These are phyloP conservation scores for Salvelinus alpinus DNA, from an alignment of 2,113 vertebrate genomes.

Conservation along the genomic window DNA sequence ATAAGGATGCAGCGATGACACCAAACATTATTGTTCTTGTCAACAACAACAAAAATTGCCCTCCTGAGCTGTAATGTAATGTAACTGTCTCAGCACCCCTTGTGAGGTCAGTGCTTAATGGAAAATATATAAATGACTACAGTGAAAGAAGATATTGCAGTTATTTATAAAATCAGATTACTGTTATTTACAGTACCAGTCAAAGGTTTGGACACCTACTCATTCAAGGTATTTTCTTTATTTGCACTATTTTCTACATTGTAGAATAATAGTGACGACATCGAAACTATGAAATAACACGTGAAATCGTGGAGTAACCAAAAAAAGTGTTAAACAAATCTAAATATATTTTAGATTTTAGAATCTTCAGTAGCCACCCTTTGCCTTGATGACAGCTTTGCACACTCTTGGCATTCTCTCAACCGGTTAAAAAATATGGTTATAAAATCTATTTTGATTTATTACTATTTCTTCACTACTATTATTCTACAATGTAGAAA, in stretches of 20 bases:
- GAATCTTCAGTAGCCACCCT: too few species aligned
- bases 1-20: conserved; percentile 36
- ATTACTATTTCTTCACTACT: too few species aligned
- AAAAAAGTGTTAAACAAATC: too few species aligned
- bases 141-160: conserved; percentile 51
- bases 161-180: conserved; percentile 69
- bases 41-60: conserved; percentile 22
- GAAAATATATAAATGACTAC: conserved; percentile 57
- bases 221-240: too few species aligned
- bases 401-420: too few species aligned
- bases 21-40: conserved; percentile 33
- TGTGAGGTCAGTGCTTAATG: conserved; percentile 46
- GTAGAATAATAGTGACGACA: conserved; percentile 34
- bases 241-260: too few species aligned
- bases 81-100: conserved; percentile 31
- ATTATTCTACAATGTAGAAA: too few species aligned
- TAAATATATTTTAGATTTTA: too few species aligned
- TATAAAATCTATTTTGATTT: too few species aligned
- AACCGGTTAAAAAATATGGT: too few species aligned
- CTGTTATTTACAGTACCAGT: conserved; percentile 66
- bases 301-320: too few species aligned
- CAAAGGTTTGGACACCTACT: conserved; percentile 19
- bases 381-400: too few species aligned
- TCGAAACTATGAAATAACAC: neutral
- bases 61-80: conserved; percentile 32